phyloP scores from a whole-genome alignment of 2,888 invertebrate genomes.

The Drosophila formosana region DNA sequence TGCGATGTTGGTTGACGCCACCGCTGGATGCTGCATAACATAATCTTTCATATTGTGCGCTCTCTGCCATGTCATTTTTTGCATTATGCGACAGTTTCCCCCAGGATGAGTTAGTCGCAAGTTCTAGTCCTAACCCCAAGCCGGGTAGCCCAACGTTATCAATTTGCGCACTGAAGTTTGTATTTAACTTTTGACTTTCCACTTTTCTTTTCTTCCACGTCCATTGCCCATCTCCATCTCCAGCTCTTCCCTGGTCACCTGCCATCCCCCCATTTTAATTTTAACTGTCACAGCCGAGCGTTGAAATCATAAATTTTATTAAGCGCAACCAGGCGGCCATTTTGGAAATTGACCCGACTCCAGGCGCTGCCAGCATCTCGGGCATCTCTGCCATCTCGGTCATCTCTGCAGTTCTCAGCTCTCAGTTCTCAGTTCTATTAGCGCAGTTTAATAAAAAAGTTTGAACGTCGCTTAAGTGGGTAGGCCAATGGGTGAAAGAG shows the following conservation, averaged over 20 bases:
- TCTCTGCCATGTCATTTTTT: conserved; percentile 60
- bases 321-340: conserved; percentile 82
- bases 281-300: conserved; percentile 80
- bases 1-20: conserved; percentile 34
- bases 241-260: conserved; percentile 35
- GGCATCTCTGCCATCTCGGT: background rate
- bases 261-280: conserved; percentile 74
- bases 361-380: conserved; percentile 27
- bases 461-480: conserved; percentile 72
- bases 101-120: conserved; percentile 36
- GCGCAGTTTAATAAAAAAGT: conserved; percentile 80
- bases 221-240: background rate
- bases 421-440: conserved; percentile 65
- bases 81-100: conserved; percentile 68
- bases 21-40: conserved; percentile 48
- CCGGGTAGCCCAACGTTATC: conserved; percentile 64
- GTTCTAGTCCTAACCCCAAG: conserved; percentile 20
- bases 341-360: conserved; percentile 75
- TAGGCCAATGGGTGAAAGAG: conserved; percentile 20
- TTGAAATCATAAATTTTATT: conserved; percentile 82
- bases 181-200: conserved; percentile 80
- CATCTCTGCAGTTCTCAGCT: conserved; percentile 3
- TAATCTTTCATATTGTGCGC: conserved; percentile 75
- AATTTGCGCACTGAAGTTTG: conserved; percentile 80
- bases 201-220: conserved; percentile 48